Evolutionary conservation across 2,888 invertebrate species (phyloP), one percentile per base, ranked within the genome.

Genomic region (Orthosia gracilis): DNA sequence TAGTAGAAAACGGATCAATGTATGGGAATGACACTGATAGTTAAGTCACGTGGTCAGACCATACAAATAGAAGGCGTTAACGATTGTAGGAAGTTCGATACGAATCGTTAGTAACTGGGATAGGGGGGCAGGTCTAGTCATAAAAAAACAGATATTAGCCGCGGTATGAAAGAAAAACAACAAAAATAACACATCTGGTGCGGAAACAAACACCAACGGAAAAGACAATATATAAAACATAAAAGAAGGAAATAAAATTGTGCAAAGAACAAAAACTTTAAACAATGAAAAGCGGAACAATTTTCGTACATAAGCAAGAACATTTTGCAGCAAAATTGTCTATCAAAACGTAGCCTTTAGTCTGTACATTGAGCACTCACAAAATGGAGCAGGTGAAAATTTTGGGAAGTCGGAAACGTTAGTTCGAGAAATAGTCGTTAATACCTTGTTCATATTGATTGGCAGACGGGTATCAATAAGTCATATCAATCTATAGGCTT

Each of bases 201-300:
- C 66, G n/a, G 13, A 61, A 61, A 61, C 45, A 21, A 45, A 61
- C 15, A 61, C 45, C 12, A 40, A 59, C 18, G 67, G 23, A n/a
- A 59, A 11, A n/a, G 5, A 47, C 21, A 13, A 67, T 59, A 58
- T n/a, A n/a, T 21, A 45, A n/a, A 50, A 45, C 12, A 47, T 15
- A 59, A 59, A 31, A 31, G 18, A 11, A n/a, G n/a, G n/a, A n/a
- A 47, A 11, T 2, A n/a, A 12, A 18, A 47, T 67, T 67, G 15
- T 17, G 47, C 23, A 47, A 40, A 3, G 7, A n/a, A 26, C 5
- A 7, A 26, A 45, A 61, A 47, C 45, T 47, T 47, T 7, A 21
- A 4, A 68, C 47, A 1, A 4, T 31, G 9, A 23, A 63, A 63
- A 49, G 31, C 15, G 4, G 21, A 69, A 63, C 40, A 63, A 23